phyloP scores from a whole-genome alignment of 2,113 vertebrate genomes.

The Calidris pugnax region DNA sequence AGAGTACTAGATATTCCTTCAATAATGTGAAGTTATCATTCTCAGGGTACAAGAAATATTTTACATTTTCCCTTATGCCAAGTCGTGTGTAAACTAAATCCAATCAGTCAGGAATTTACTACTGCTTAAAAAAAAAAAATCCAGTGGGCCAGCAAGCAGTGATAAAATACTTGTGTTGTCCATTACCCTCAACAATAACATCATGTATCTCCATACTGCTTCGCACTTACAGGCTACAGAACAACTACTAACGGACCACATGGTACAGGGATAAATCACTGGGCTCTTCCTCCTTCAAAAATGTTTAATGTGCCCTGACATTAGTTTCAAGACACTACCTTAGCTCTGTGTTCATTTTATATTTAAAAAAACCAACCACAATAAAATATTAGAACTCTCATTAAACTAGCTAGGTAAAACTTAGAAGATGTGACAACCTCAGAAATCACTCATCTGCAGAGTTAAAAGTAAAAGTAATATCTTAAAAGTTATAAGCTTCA shows the following conservation, averaged over 20 bases:
- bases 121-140: neutral
- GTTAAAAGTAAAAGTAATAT: neutral
- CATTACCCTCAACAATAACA: neutral
- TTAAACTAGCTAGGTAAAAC: neutral
- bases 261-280: neutral
- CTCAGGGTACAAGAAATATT: neutral
- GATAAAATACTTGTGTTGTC: neutral
- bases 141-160: neutral
- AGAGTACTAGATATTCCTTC: neutral
- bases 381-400: neutral
- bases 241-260: neutral
- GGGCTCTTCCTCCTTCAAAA: neutral
- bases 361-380: neutral
- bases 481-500: neutral
- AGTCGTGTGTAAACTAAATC: neutral
- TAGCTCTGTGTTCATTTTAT: neutral
- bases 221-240: neutral
- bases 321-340: neutral
- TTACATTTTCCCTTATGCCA: neutral
- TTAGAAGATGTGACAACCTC: neutral
- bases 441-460: neutral
- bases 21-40: neutral
- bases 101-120: neutral
- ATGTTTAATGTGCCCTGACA: neutral
- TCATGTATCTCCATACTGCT: neutral